Evolutionary conservation across 2,888 invertebrate genomes (phyloP).

Genomic region (Alviniconcha strummeri): DNA sequence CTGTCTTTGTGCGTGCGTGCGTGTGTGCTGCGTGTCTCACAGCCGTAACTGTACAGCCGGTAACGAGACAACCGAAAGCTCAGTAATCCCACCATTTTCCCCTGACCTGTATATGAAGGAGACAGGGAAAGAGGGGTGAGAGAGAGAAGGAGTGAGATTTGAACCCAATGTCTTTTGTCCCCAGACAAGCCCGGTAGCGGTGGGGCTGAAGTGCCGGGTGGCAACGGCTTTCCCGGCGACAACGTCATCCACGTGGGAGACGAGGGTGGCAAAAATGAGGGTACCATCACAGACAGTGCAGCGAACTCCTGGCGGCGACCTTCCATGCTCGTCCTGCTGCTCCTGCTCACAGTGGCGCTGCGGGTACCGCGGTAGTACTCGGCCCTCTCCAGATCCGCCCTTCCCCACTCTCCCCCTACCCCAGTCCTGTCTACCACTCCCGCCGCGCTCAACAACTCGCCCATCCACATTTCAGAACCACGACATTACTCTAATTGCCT

Average conservation of each 20-base stretch:
- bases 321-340: background rate
- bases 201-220: background rate
- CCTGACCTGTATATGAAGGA: no score
- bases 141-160: no score
- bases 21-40: no score
- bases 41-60: no score
- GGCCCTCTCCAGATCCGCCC: background rate
- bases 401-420: background rate
- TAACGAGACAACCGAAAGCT: no score
- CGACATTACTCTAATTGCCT: background rate
- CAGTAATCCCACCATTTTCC: no score
- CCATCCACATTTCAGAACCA: background rate
- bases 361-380: background rate
- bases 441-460: background rate
- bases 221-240: constrained; percentile 28
- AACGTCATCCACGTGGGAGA: constrained; percentile 32
- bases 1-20: no score
- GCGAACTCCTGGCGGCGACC: background rate
- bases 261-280: constrained; percentile 29
- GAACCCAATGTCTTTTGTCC: background rate
- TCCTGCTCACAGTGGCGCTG: background rate
- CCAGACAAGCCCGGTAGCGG: background rate
- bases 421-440: no score
- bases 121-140: no score
- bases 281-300: constrained; percentile 33